These are phyloP conservation scores for Polymixis flavicincta DNA, from an alignment of 2,888 invertebrate species.

Conservation along the genomic window DNA sequence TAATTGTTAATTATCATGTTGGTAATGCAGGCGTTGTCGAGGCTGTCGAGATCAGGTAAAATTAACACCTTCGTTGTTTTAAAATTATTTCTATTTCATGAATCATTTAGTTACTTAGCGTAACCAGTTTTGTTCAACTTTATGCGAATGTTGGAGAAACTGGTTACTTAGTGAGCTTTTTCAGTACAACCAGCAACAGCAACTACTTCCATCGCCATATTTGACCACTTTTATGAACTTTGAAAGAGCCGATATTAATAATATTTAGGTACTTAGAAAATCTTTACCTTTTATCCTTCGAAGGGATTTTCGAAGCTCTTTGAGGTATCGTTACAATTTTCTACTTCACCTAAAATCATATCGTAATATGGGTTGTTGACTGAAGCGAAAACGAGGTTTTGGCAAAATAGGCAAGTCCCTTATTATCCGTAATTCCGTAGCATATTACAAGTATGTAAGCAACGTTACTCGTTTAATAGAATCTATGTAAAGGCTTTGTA, in stretches of 20 bases:
- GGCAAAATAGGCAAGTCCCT: conserved; percentile 67
- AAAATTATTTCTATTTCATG: conserved; percentile 31
- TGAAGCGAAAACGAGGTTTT: conserved; percentile 59
- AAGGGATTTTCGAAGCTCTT: conserved; percentile 35
- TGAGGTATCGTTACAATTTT: conserved; percentile 46
- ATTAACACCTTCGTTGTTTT: conserved; percentile 31
- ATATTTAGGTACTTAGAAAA: conserved; percentile 33
- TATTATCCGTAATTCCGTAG: conserved; percentile 65
- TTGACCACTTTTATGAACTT: conserved; percentile 28
- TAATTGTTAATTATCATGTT: conserved; percentile 56
- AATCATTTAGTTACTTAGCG: conserved; percentile 26
- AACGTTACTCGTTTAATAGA: conserved; percentile 65
- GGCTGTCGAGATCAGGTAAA: conserved; percentile 62
- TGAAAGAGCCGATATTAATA: conserved; percentile 37
- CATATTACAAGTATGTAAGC: conserved; percentile 63
- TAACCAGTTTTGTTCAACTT: conserved; percentile 53
- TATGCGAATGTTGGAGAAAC: conserved; percentile 41
- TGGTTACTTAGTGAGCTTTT: conserved; percentile 51
- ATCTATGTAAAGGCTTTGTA: conserved; percentile 70
- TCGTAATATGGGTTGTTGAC: conserved; percentile 56
- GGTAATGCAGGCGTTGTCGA: conserved; percentile 61
- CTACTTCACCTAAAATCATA: conserved; percentile 38
- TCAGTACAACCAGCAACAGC: conserved; percentile 31
- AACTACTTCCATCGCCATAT: conserved; percentile 30
- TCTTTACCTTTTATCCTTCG: conserved; percentile 20